Evolutionary conservation across 2,113 vertebrate species (phyloP), one percentile per base, ranked within the genome.

Genomic region (Laterallus jamaicensis): DNA sequence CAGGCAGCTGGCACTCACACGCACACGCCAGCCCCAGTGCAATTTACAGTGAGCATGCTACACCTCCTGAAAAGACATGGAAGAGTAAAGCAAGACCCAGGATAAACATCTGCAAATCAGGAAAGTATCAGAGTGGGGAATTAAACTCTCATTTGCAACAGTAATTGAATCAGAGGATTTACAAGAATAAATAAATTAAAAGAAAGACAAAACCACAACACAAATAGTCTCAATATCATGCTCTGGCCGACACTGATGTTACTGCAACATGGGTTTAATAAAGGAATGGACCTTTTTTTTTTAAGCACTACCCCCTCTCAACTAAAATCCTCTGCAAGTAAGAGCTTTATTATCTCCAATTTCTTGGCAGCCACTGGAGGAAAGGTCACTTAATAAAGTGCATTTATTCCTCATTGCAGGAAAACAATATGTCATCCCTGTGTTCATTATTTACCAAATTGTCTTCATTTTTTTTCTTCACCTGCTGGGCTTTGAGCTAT

Each of bases 361-460:
- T 97, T 97, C 97, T 97, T 97, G 97, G 95, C 97, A 98, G 97
- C 76, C 92, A 93, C 93, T 96, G 86, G 86, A 97, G 92, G 92
- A 97, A 98, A 98, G 98, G 97, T 98, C 98, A 98, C 91, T 95
- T 97, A 97, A 98, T 98, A 97, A 98, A 98, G 96, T 96, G 94
- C 82, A 94, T 97, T 98, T 97, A 98, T 98, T 97, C 98, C 95
- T 98, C 95, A 96, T 97, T 96, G 84, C 92, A 95, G 95, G 81
- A 97, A 98, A 98, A 98, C 97, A 97, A 94, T 98, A 98, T 98
- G 96, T 98, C 97, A 98, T 97, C 90, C 70, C 75, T 89, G 84
- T 86, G 94, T 97, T 97, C 97, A 98, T 98, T 98, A 98, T 98
- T 98, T 97, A 98, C 96, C 94, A 97, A 97, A 98, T 98, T 98